Evolutionary conservation across 2,888 invertebrate genomes (phyloP).

Genomic region (Drosophila austrosaltans): DNA sequence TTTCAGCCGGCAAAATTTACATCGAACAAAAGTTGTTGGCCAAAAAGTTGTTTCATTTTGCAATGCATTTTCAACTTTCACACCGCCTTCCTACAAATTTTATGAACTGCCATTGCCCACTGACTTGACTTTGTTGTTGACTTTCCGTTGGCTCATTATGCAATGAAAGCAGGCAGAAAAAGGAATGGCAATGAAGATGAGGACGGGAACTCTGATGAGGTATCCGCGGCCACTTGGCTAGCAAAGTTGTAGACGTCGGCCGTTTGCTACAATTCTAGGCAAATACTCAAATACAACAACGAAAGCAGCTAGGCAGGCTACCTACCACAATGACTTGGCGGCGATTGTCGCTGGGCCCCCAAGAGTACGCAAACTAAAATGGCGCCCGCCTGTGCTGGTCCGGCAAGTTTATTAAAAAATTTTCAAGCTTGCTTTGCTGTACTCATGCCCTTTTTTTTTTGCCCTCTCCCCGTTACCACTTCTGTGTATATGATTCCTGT

Average conservation of each 20-base stretch:
- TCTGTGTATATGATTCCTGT: constrained; percentile 48
- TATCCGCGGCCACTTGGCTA: constrained; percentile 62
- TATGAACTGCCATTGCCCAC: constrained; percentile 60
- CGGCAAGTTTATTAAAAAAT: constrained; percentile 73
- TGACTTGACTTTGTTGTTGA: constrained; percentile 58
- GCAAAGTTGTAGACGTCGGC: constrained; percentile 42
- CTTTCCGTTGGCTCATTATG: constrained; percentile 69
- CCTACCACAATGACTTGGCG: constrained; percentile 17
- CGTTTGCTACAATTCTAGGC: constrained; percentile 61
- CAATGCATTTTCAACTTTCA: constrained; percentile 37
- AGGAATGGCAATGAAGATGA: constrained; percentile 23
- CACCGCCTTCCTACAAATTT: constrained; percentile 38
- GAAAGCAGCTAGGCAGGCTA: constrained; percentile 15
- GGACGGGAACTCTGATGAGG: constrained; percentile 7
- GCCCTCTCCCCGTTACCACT: neutral
- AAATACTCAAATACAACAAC: constrained; percentile 63
- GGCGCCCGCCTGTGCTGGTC: constrained; percentile 40
- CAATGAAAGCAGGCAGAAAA: constrained; percentile 19
- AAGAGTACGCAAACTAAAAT: constrained; percentile 61
- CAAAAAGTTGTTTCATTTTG: constrained; percentile 57
- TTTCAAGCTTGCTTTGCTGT: constrained; percentile 46
- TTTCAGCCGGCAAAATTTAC: constrained; percentile 44
- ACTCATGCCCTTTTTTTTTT: constrained; percentile 28
- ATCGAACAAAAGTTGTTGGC: constrained; percentile 39
- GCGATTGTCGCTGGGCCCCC: constrained; percentile 50